These are phyloP conservation scores for Chloromyia formosa DNA, from an alignment of 2,888 invertebrate genomes.

Conservation along the genomic window DNA sequence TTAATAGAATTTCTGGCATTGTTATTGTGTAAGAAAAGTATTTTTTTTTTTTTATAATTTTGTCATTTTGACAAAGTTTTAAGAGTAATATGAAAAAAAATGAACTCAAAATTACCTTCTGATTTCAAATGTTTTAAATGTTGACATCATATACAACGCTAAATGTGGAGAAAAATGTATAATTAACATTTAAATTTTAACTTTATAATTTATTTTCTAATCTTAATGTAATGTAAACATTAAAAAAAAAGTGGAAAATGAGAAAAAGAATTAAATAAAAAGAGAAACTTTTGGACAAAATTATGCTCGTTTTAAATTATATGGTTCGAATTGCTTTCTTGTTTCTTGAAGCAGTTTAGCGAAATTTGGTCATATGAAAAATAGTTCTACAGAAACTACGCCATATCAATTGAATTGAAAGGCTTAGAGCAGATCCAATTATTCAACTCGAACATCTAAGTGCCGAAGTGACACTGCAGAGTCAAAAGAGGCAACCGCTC, in stretches of 20 bases:
- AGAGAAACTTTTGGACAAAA: slow-evolving; percentile 28
- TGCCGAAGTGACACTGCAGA: too few relatives aligned
- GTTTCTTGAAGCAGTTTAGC: too few relatives aligned
- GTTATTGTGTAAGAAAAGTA: not conserved
- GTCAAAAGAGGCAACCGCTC: too few relatives aligned
- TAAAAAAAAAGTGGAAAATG: not conserved
- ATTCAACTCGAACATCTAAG: too few relatives aligned
- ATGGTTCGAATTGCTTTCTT: too few relatives aligned
- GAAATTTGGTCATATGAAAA: too few relatives aligned
- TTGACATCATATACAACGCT: slow-evolving; percentile 3
- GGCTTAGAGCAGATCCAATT: too few relatives aligned
- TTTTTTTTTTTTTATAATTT: slow-evolving; percentile 18
- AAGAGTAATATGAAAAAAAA: not conserved
- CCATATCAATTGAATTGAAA: too few relatives aligned
- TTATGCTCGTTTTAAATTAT: too few relatives aligned
- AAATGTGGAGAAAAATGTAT: slow-evolving; percentile 9
- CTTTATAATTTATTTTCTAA: slow-evolving; percentile 43
- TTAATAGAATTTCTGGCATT: not conserved
- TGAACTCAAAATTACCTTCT: too few relatives aligned
- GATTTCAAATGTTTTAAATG: slow-evolving; percentile 2
- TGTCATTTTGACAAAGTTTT: slow-evolving; percentile 13
- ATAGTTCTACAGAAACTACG: too few relatives aligned
- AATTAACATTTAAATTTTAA: slow-evolving; percentile 43
- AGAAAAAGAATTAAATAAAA: slow-evolving; percentile 16
- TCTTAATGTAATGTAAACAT: slow-evolving; percentile 28